Conservation (phyloP, 2,113 vertebrate species). For the Stigmatopora nigra region DNA sequence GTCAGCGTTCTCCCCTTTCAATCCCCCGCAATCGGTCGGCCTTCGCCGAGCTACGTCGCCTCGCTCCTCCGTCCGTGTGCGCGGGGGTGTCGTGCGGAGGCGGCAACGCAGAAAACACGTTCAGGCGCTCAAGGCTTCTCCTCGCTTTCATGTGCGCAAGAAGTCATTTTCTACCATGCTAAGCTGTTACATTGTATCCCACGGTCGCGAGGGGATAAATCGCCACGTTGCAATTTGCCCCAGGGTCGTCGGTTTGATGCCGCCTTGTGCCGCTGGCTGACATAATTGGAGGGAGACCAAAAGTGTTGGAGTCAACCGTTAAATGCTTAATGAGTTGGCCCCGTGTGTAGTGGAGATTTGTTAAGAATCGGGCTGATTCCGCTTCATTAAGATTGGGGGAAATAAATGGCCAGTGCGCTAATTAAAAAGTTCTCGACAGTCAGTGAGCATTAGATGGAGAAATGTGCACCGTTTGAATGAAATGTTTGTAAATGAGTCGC, state of each 20-base stretch:
- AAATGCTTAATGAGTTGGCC: conserved; percentile 11
- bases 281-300: conserved; percentile 8
- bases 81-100: conserved; percentile 63
- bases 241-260: not conserved
- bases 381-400: not conserved
- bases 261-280: not conserved
- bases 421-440: conserved; percentile 1
- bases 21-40: conserved; percentile 31
- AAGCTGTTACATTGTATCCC: conserved; percentile 1
- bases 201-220: not conserved
- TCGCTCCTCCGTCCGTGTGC: conserved; percentile 49
- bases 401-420: not conserved
- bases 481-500: conserved; percentile 1
- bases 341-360: not conserved
- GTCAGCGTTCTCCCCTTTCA: conserved; percentile 13
- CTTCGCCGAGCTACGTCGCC: conserved; percentile 42
- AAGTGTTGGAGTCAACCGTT: not conserved
- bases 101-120: conserved; percentile 44
- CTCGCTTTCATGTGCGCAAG: conserved; percentile 14
- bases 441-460: conserved; percentile 8
- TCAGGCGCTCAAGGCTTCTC: conserved; percentile 2
- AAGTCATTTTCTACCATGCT: conserved; percentile 32
- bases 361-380: not conserved
- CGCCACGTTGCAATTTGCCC: not conserved
- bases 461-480: conserved; percentile 9